Evolutionary conservation across 2,113 vertebrate species (phyloP).

Genomic region (Cepphus grylle): DNA sequence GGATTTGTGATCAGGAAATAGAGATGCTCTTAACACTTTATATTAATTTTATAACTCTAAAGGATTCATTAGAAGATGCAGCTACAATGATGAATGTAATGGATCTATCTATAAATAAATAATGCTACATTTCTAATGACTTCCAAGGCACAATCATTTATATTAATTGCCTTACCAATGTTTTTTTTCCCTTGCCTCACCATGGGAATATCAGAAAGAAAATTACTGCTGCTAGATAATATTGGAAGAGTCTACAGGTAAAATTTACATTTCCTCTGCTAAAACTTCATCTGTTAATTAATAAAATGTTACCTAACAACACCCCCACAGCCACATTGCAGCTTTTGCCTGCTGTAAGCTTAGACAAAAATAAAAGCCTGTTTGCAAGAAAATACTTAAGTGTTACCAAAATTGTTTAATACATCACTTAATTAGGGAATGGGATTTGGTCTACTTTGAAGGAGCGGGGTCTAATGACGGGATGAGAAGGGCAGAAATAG

Average conservation of each 20-base stretch:
- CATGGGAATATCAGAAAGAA: background rate
- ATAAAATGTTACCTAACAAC: background rate
- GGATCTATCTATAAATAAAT: background rate
- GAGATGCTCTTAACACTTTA: background rate
- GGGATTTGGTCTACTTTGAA: background rate
- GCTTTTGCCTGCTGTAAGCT: background rate
- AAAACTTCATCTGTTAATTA: background rate
- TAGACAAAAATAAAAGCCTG: background rate
- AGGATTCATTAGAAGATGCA: background rate
- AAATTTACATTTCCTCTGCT: slow-evolving; percentile 13
- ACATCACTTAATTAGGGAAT: background rate
- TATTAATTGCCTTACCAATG: background rate
- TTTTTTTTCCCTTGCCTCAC: background rate
- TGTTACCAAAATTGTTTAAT: background rate
- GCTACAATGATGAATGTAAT: background rate
- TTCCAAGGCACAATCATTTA: background rate
- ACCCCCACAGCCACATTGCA: background rate
- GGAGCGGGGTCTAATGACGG: background rate
- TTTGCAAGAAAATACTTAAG: background rate
- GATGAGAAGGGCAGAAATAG: background rate
- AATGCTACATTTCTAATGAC: background rate
- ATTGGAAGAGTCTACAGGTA: background rate
- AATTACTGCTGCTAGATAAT: background rate
- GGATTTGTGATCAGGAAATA: background rate
- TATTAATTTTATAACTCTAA: background rate